Evolutionary conservation across 2,113 vertebrate species (phyloP), one percentile per base, ranked within the genome.

Genomic region (Carassius auratus): DNA sequence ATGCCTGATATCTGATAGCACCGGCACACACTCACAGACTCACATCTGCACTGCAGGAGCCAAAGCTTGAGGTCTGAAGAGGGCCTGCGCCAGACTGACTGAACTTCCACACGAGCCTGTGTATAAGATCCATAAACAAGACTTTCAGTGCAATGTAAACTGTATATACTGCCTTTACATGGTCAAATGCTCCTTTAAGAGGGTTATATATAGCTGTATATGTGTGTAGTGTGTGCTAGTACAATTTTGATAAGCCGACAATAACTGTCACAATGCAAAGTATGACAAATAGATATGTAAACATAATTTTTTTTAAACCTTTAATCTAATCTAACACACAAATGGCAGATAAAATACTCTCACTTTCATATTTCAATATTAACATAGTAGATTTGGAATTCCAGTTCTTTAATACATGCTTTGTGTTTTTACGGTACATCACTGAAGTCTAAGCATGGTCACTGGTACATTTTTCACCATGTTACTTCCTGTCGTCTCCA

Each of bases 1-100:
- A 98, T 92, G 94, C 95, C 94, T 95, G 94, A 96, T 95, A 97
- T 97, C 96, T 96, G 96, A 98, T 97, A 95, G 96, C 95, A 91
- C 95, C 94, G 93, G 88, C 77, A 76, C 64, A 61, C 7, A 62
- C 86, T 13, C 30, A 9, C 84, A 81, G 83, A 76, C 84, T 38
- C 36, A 61, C 85, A 88, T 82, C 85, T 86, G 23, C 78, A 85
- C 84, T 81, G 26, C 19, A 10, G 88, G 48, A 71, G 69, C 38
- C 48, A 36, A 73, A n/a, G 48, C 61, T 57, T 64, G 45, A 59
- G 77, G 66, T 73, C 42, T 74, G 50, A 86, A 74, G n/a, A 26
- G 69, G 75, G 76, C 84, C 38, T 8, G 36, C 6, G 42, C 50
- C n/a, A 80, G 7, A 61, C 76, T 21, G 62, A 38, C 17, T 26